phyloP scores from a whole-genome alignment of 2,113 vertebrate species.

The Crotophaga sulcirostris region DNA sequence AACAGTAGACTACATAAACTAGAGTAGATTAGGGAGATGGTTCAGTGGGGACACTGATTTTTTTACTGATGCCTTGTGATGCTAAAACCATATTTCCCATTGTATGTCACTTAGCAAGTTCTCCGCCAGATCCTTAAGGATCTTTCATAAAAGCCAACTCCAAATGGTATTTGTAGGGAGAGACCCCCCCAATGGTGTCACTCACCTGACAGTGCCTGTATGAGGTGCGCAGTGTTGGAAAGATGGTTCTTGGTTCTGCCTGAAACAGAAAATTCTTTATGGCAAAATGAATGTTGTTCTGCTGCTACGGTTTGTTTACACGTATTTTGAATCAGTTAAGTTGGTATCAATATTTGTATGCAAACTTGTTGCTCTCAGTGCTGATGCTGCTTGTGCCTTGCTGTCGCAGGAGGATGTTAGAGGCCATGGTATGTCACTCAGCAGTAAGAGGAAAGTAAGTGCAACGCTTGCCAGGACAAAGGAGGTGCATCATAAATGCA shows the following conservation, averaged over 20 bases:
- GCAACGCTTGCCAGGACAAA: neutral
- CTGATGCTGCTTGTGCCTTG: neutral
- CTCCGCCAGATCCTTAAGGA: neutral
- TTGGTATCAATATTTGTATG: neutral
- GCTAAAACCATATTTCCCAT: neutral
- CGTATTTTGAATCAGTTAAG: neutral
- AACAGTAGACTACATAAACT: neutral
- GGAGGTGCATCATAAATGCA: neutral
- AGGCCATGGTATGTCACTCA: neutral
- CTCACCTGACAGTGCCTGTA: neutral
- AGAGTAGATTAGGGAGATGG: neutral
- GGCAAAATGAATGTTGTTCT: neutral
- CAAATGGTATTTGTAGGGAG: accelerated
- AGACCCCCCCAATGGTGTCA: neutral
- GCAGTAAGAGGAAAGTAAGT: neutral
- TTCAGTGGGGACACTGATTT: neutral
- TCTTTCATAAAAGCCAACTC: neutral
- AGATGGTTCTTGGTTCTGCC: neutral
- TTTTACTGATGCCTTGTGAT: neutral
- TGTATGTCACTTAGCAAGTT: neutral
- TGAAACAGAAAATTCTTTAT: neutral
- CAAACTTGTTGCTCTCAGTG: neutral
- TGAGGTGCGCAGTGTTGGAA: neutral
- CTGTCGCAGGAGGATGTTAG: neutral
- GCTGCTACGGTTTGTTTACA: neutral